Evolutionary conservation across 2,113 vertebrate genomes (phyloP).

Genomic region (Chitala chitala): DNA sequence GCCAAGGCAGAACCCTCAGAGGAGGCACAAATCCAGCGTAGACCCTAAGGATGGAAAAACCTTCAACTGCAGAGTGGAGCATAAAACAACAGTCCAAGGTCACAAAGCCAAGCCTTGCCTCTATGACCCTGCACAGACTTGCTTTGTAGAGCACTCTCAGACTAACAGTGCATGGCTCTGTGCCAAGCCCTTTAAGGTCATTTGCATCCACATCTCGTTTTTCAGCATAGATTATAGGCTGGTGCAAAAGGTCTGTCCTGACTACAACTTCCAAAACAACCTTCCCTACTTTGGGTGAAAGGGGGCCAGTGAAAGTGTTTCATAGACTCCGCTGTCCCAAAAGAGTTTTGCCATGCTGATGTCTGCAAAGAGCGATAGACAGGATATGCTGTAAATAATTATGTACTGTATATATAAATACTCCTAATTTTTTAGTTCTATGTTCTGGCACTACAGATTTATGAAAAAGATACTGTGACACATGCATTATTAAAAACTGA

Average conservation of each 20-base stretch:
- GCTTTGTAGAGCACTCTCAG: constrained; percentile 67
- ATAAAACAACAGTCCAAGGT: constrained; percentile 65
- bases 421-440: neutral
- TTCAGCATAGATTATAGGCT: constrained; percentile 66
- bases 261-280: constrained; percentile 63
- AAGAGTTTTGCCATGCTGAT: neutral
- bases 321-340: neutral
- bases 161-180: constrained; percentile 69
- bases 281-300: constrained; percentile 54
- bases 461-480: neutral
- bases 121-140: constrained; percentile 59
- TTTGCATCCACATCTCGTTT: constrained; percentile 70
- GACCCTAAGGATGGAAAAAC: constrained; percentile 42
- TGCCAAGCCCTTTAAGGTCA: constrained; percentile 68
- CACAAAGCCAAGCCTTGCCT: constrained; percentile 65
- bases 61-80: constrained; percentile 64
- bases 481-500: no score
- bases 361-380: no score
- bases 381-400: neutral
- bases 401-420: neutral
- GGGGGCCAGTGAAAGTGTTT: neutral
- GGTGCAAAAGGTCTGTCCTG: constrained; percentile 68
- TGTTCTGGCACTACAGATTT: neutral
- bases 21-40: constrained; percentile 40
- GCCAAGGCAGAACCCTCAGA: constrained; percentile 33